A percentile compares a stretch with the other conserved stretches of the same genome.
Evolutionary conservation across 2,797 vertebrate species (phyloP).

Genomic region (Chloroceryle inda): DNA sequence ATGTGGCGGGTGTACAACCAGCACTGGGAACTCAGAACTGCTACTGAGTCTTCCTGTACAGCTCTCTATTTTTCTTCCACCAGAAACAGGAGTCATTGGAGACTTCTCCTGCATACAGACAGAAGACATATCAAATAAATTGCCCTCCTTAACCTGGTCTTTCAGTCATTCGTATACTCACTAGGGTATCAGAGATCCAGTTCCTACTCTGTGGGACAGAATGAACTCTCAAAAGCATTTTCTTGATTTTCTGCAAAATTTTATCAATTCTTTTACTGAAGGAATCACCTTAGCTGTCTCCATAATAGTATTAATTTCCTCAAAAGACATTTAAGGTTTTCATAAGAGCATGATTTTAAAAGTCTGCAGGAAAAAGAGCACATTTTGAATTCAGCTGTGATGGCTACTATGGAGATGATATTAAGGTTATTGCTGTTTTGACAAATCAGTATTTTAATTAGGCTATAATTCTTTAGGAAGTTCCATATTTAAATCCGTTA

Average conservation of each 20-base stretch:
- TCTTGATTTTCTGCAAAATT: neutral
- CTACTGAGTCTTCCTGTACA: neutral
- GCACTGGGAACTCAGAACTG: neutral
- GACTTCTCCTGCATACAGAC: neutral
- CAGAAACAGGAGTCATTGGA: neutral
- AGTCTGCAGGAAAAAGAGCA: neutral
- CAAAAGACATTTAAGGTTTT: slow-evolving; percentile 24
- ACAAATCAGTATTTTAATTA: slow-evolving; percentile 45
- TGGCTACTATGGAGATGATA: neutral
- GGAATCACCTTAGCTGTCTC: neutral
- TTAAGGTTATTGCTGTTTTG: slow-evolving; percentile 8
- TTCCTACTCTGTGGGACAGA: neutral
- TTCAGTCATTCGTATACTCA: neutral
- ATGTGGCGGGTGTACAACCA: neutral
- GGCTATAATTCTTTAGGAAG: slow-evolving; percentile 33
- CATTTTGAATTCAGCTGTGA: neutral
- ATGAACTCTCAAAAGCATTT: neutral
- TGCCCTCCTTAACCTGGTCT: neutral
- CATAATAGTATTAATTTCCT: neutral
- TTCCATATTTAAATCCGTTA: neutral
- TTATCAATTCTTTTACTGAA: neutral
- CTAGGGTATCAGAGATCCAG: neutral
- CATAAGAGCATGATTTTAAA: neutral
- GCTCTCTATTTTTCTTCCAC: neutral
- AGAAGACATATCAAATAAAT: neutral